Conservation (phyloP, 2,113 vertebrate species). For the Planiliza haematocheilus region DNA sequence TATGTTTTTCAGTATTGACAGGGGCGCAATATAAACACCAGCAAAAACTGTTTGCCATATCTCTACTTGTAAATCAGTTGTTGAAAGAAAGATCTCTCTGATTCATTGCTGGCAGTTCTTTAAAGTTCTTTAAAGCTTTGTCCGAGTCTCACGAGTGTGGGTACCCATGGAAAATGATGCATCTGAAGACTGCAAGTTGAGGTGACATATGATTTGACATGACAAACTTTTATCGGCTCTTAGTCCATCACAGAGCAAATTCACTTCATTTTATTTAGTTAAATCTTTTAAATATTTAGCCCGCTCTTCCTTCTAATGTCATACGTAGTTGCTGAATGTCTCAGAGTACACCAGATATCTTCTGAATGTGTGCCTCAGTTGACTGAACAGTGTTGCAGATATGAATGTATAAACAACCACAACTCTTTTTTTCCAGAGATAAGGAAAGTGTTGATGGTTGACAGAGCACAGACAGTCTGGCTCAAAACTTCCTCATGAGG, state of each 20-base stretch:
- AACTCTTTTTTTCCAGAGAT: conserved; percentile 32
- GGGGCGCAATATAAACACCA: too few species aligned
- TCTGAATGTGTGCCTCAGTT: not conserved
- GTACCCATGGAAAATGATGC: not conserved
- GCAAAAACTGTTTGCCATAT: too few species aligned
- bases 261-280: too few species aligned
- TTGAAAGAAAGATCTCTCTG: too few species aligned
- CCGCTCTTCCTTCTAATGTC: too few species aligned
- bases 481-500: conserved; percentile 31
- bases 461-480: conserved; percentile 54
- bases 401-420: conserved; percentile 50
- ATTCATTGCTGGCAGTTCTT: too few species aligned
- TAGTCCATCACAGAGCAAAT: too few species aligned
- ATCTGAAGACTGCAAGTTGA: not conserved
- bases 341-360: not conserved
- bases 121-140: too few species aligned
- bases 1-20: too few species aligned
- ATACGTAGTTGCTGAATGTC: not conserved
- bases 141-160: not conserved
- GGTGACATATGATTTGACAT: not conserved
- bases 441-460: conserved; percentile 41
- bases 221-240: too few species aligned
- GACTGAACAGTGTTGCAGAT: conserved; percentile 12
- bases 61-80: too few species aligned
- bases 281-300: too few species aligned